A percentile compares a stretch with the other conserved stretches of the same genome.
Conservation (phyloP, 2,113 vertebrate genomes). For the Pteropus alecto region DNA sequence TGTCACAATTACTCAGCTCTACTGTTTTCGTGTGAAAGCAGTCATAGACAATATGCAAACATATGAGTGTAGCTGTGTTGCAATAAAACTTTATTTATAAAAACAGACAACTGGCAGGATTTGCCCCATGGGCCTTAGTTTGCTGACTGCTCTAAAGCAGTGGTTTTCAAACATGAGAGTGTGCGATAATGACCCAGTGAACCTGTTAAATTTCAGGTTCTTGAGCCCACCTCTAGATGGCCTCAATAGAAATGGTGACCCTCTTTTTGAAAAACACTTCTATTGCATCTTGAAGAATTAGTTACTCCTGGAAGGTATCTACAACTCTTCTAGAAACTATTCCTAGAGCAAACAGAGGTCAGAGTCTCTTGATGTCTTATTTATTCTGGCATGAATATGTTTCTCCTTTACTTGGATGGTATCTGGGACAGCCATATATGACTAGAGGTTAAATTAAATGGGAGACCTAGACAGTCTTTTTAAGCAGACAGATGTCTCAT, state of each 20-base stretch:
- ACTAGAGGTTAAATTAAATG: neutral
- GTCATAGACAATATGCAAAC: neutral
- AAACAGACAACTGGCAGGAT: neutral
- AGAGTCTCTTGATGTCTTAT: neutral
- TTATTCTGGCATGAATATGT: neutral
- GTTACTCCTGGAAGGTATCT: neutral
- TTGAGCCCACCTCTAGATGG: neutral
- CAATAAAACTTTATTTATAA: neutral
- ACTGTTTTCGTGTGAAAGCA: neutral
- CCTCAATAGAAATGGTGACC: neutral
- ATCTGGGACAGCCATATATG: neutral
- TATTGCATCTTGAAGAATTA: neutral
- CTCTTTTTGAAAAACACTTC: neutral
- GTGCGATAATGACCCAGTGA: neutral
- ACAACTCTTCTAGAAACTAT: neutral
- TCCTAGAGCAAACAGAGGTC: neutral
- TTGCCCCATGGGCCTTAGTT: neutral
- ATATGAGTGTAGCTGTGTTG: neutral
- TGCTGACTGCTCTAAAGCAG: neutral
- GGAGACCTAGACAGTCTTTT: neutral
- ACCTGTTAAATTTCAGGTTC: neutral
- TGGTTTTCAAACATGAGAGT: neutral
- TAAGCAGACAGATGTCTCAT: neutral
- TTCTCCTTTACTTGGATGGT: neutral
- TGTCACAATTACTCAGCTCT: neutral